Evolutionary conservation across 1,140 invertebrate species (phyloP), one percentile per base, ranked within the genome.

Genomic region (Lasioglossum albipes): DNA sequence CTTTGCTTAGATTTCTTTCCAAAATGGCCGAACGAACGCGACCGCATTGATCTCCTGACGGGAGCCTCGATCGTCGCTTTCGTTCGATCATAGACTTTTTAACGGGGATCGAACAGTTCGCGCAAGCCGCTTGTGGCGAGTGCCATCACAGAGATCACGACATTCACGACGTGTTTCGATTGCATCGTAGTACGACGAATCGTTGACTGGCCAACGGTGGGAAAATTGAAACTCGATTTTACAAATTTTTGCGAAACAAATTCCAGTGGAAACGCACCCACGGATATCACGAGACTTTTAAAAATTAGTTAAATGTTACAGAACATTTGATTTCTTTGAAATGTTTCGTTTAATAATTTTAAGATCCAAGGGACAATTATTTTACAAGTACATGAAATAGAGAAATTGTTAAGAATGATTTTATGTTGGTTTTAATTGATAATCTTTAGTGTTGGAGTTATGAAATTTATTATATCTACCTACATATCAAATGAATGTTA

Each of bases 1-100:
- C 5, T 13, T 45, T 45, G 22, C 61, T 74, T 79, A 16, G 54
- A 49, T 67, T 67, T 62, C 42, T 49, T 75, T 61, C 2, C 41
- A 45, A 18, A 36, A 45, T 31, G 54, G 41, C 72, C 54, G 84
- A 42, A 68, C 81, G 85, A 87, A 83, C 68, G 85, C 82, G 85
- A 82, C 69, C 16, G 75, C 42, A 82, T 85, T 69, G 84, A 85
- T 68, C 76, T 73, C 42, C 41, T 42, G 42, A 9, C 0, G 59
- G 22, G 41, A 66, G 18, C 59, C 75, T 86, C 72, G 85, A 85
- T 86, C 84, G 73, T 85, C 84, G 74, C 69, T 83, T 83, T 86
- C 69, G 81, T 85, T 70, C 74, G 68, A 49, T 42, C 49, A 66
- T 82, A 54, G 57, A 76, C 45, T 36, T 72, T 81, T 82, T 59